A percentile compares a stretch with the other conserved stretches of the same genome.
Evolutionary conservation across 1,140 invertebrate genomes (phyloP).

Genomic region (Drosophila sucinea): DNA sequence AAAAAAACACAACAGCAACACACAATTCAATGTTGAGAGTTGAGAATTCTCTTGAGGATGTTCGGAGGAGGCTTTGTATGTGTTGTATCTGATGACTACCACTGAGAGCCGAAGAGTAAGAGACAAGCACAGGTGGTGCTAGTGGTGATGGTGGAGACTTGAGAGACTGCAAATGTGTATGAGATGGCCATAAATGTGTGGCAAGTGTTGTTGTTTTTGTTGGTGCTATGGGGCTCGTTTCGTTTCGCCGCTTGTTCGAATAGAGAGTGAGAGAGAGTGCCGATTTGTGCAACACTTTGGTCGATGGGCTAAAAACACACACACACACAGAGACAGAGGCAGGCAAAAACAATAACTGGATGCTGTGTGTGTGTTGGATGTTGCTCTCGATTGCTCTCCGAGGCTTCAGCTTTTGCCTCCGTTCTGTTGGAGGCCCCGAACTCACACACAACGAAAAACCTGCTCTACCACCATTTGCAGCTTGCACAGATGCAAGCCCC

Average conservation of each 20-base stretch:
- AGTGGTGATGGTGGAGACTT: neutral
- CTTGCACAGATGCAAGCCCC: constrained; percentile 39
- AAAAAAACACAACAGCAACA: constrained; percentile 15
- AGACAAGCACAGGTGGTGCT: constrained; percentile 20
- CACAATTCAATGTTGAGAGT: constrained; percentile 37
- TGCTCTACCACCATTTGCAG: constrained; percentile 81
- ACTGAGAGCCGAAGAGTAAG: constrained; percentile 18
- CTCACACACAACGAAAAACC: constrained; percentile 50
- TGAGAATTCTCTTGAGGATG: constrained; percentile 70
- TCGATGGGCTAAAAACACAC: constrained; percentile 29
- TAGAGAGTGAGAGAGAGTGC: constrained; percentile 43
- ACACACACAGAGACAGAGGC: constrained; percentile 18
- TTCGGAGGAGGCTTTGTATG: constrained; percentile 18
- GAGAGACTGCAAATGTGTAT: constrained; percentile 54
- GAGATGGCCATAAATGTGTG: constrained; percentile 55
- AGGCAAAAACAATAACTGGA: constrained; percentile 41
- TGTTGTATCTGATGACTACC: constrained; percentile 4
- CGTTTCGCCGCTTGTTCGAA: constrained; percentile 28
- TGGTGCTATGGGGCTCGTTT: constrained; percentile 40
- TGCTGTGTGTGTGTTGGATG: constrained; percentile 29
- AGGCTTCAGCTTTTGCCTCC: constrained; percentile 38
- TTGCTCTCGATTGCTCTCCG: constrained; percentile 59
- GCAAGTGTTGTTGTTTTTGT: constrained; percentile 49
- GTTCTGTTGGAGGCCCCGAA: constrained; percentile 41
- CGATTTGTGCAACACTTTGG: constrained; percentile 59